Evolutionary conservation across 2,797 vertebrate genomes (phyloP).

Genomic region (Moxostoma hubbsi): DNA sequence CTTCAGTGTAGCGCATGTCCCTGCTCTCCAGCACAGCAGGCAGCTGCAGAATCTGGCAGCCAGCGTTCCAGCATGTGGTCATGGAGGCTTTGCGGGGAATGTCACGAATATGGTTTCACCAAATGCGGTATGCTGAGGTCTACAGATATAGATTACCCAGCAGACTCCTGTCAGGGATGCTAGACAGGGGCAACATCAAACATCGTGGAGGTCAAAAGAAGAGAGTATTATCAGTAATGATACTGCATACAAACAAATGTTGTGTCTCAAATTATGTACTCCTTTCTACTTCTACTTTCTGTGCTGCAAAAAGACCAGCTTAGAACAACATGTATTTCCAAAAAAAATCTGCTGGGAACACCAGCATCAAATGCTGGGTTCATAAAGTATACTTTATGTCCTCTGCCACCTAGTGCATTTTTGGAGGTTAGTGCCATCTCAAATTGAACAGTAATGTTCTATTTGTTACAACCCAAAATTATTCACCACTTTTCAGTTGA

Average conservation of each 20-base stretch:
- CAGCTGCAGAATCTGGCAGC: slow-evolving; percentile 75
- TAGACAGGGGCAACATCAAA: slow-evolving; percentile 44
- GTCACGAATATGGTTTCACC: slow-evolving; percentile 73
- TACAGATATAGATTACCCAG: slow-evolving; percentile 36
- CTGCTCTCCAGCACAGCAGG: slow-evolving; percentile 74
- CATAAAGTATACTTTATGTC: too few species aligned
- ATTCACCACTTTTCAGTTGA: too few species aligned
- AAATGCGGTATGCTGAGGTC: slow-evolving; percentile 66
- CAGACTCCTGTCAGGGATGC: slow-evolving; percentile 9
- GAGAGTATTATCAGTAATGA: slow-evolving; percentile 35
- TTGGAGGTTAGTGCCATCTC: too few species aligned
- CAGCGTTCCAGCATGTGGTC: slow-evolving; percentile 24
- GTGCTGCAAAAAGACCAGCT: too few species aligned
- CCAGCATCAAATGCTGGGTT: too few species aligned
- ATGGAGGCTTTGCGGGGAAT: slow-evolving; percentile 64
- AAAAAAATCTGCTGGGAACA: too few species aligned
- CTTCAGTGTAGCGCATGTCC: slow-evolving; percentile 75
- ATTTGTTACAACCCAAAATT: too few species aligned
- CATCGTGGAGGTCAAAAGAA: slow-evolving; percentile 41
- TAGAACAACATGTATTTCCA: too few species aligned
- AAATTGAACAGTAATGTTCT: too few species aligned
- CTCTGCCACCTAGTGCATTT: too few species aligned
- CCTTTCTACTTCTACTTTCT: too few species aligned
- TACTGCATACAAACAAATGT: slow-evolving; percentile 42
- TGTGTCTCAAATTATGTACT: too few species aligned